Conservation (phyloP, 2,888 invertebrate genomes). For the Luffia ferchaultella region DNA sequence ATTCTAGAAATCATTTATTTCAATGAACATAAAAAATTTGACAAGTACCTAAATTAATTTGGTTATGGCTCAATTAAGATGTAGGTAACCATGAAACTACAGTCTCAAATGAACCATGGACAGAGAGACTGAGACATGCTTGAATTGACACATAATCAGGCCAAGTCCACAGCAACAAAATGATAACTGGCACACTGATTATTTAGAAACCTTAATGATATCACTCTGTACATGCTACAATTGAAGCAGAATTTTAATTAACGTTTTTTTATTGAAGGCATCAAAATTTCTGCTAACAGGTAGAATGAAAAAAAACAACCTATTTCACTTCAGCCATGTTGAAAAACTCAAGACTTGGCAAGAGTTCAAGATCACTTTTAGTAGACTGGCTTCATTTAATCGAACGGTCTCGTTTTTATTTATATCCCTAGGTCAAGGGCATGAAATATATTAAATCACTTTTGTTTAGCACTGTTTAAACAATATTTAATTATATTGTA, state of each 20-base stretch:
- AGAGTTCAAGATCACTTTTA: conserved; percentile 20
- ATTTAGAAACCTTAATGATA: neutral
- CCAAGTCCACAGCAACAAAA: conserved; percentile 5
- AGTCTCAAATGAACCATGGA: neutral
- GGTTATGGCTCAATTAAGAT: too few relatives aligned
- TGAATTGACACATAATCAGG: conserved; percentile 5
- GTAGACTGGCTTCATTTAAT: conserved; percentile 8
- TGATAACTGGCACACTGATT: conserved; percentile 22
- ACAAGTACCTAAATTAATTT: too few relatives aligned
- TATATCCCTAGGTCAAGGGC: conserved; percentile 25
- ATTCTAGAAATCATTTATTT: too few relatives aligned
- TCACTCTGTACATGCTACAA: neutral
- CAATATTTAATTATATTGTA: too few relatives aligned
- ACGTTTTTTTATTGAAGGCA: too few relatives aligned
- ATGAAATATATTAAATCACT: conserved; percentile 2
- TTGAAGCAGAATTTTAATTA: too few relatives aligned
- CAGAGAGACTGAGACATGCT: neutral
- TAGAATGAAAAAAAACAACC: too few relatives aligned
- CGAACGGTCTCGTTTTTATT: conserved; percentile 17
- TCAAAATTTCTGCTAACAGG: too few relatives aligned
- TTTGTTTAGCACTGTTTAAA: too few relatives aligned
- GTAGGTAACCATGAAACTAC: neutral
- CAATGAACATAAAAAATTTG: too few relatives aligned
- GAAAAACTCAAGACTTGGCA: conserved; percentile 26
- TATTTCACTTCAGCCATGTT: too few relatives aligned